Evolutionary conservation across 2,113 vertebrate genomes (phyloP).

Genomic region (Astur gentilis): DNA sequence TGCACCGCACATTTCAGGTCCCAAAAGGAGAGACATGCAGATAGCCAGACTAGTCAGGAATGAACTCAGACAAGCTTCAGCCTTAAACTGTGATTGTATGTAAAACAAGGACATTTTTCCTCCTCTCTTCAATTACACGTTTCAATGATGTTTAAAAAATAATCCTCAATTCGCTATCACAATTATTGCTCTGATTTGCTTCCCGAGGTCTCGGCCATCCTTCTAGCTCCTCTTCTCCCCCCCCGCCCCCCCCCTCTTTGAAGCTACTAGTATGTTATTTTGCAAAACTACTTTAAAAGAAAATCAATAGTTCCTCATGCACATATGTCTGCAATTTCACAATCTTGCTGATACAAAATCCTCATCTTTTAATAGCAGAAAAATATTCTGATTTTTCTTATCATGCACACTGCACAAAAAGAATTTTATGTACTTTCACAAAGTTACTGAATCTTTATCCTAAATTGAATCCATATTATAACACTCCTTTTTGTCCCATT

Average conservation of each 20-base stretch:
- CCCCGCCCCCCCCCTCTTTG: background rate
- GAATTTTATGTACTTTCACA: background rate
- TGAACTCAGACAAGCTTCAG: background rate
- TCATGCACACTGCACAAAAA: background rate
- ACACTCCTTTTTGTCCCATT: background rate
- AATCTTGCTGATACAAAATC: background rate
- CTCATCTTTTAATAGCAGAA: background rate
- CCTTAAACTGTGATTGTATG: background rate
- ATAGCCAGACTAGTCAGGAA: background rate
- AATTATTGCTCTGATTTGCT: background rate
- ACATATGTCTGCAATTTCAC: background rate
- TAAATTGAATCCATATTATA: background rate
- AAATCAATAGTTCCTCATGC: background rate
- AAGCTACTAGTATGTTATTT: background rate
- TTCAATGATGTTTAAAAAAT: background rate
- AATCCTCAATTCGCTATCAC: background rate
- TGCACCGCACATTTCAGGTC: background rate
- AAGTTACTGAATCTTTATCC: background rate
- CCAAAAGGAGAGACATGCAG: background rate
- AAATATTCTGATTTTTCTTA: background rate
- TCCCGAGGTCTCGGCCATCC: background rate
- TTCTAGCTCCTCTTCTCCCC: background rate
- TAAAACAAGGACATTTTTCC: background rate
- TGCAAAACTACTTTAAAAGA: background rate
- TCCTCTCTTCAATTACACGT: background rate